Base-by-base conservation (phyloP, 2,888 invertebrate species). In the Helleia helle region DNA sequence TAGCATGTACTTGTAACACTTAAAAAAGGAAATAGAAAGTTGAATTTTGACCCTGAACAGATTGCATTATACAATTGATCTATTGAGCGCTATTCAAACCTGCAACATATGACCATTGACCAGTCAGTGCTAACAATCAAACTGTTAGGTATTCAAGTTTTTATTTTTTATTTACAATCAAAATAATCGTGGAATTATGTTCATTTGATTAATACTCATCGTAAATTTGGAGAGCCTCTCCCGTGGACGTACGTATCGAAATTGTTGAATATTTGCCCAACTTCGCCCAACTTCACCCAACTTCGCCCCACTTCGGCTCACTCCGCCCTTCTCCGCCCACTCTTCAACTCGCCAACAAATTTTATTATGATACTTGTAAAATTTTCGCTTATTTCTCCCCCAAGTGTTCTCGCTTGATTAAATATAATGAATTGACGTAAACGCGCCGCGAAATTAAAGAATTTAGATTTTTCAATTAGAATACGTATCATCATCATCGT, bases 321-420 rank as follows among this genome's bases (percentile, higher is more conserved):
- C n/a, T n/a, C n/a, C n/a, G 66, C 56, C 62, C 54, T 71, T 74
- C 60, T 74, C 70, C 48, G 56, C 48, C 50, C 57, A 56, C 62
- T 65, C 62, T 59, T 63, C 66, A 65, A 80, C 75, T 77, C 68
- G 55, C 43, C 50, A 51, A 60, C 69, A 77, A 81, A 70, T 83
- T 81, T 81, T 83, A 81, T 83, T 81, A 71, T 80, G 81, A 81
- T 81, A 81, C 83, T 83, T 81, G 81, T 77, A 73, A 79, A 83
- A 79, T 80, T 76, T 81, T 71, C 71, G 70, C 69, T 71, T 71
- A 69, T 73, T 69, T 66, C 73, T n/a, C 62, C 64, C 60, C 66
- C 62, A 66, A 77, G 73, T 71, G 74, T 70, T 76, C 64, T 63
- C 75, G 77, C 65, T 65, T 79, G 81, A 81, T 80, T 81, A 79